Evolutionary conservation across 2,113 vertebrate genomes (phyloP).

Genomic region (Burhinus oedicnemus): DNA sequence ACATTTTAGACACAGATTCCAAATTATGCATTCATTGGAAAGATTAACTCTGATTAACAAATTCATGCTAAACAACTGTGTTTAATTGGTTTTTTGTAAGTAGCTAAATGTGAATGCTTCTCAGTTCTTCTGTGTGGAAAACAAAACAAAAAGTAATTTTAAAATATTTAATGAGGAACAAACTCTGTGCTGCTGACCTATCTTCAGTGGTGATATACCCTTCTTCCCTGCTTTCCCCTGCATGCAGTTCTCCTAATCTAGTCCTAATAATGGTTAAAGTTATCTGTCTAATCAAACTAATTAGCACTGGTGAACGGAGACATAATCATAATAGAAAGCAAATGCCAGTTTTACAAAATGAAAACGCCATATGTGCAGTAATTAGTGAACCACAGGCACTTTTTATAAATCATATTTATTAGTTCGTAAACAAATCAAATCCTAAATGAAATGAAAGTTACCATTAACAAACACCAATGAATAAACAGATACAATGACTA

Average conservation of each 20-base stretch:
- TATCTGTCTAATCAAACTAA: slow-evolving; percentile 85
- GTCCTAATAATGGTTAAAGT: slow-evolving; percentile 74
- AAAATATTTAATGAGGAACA: slow-evolving; percentile 51
- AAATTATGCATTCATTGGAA: slow-evolving; percentile 81
- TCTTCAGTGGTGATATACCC: slow-evolving; percentile 15
- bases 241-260: slow-evolving; percentile 50
- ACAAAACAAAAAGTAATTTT: slow-evolving; percentile 46
- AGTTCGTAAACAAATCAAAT: slow-evolving; percentile 84
- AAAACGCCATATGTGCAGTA: slow-evolving; percentile 85
- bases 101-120: slow-evolving; percentile 70
- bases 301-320: slow-evolving; percentile 82
- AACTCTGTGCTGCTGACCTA: slow-evolving; percentile 33
- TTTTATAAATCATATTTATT: slow-evolving; percentile 87
- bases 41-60: slow-evolving; percentile 85
- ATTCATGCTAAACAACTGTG: slow-evolving; percentile 80
- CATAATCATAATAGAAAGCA: slow-evolving; percentile 84
- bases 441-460: slow-evolving; percentile 79
- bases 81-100: slow-evolving; percentile 84
- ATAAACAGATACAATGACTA: slow-evolving; percentile 6
- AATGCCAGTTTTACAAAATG: slow-evolving; percentile 83
- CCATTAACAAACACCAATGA: slow-evolving; percentile 57
- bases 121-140: slow-evolving; percentile 54
- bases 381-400: slow-evolving; percentile 81
- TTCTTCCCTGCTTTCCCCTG: not conserved
- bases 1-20: slow-evolving; percentile 77